Conservation (phyloP, 2,797 vertebrate species). For the Eulemur mongoz region DNA sequence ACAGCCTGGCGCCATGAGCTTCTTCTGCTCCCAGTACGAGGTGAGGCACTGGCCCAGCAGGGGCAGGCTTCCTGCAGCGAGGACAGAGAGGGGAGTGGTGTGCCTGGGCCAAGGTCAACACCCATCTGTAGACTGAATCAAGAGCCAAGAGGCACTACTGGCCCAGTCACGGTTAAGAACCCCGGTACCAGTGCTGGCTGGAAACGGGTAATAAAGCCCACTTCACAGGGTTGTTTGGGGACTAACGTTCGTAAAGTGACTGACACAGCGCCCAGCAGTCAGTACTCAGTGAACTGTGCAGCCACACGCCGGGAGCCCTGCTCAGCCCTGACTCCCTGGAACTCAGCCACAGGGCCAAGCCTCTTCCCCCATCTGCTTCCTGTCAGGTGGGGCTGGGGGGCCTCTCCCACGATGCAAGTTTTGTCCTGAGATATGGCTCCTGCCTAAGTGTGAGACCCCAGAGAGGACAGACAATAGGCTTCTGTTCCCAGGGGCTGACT, state of each 20-base stretch:
- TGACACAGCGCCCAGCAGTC: background rate
- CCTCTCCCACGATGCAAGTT: background rate
- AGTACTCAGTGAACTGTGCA: background rate
- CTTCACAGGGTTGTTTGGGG: background rate
- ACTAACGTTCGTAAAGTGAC: background rate
- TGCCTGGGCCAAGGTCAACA: background rate
- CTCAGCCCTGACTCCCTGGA: background rate
- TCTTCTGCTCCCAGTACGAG: slow-evolving; percentile 95
- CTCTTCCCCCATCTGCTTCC: background rate
- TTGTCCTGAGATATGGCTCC: background rate
- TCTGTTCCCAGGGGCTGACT: background rate
- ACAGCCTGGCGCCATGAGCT: slow-evolving; percentile 94
- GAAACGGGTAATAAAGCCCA: background rate
- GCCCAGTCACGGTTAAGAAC: background rate
- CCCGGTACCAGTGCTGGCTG: background rate
- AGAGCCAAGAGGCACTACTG: background rate
- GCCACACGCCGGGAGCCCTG: background rate
- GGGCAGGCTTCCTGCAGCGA: slow-evolving; percentile 86
- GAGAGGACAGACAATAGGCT: background rate
- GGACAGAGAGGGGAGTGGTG: background rate
- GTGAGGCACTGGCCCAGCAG: slow-evolving; percentile 90
- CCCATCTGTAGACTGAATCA: background rate
- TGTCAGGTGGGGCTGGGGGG: background rate
- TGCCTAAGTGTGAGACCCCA: background rate
- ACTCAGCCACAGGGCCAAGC: background rate